Conservation (phyloP, 2,888 invertebrate species). For the Gryllus longicercus region DNA sequence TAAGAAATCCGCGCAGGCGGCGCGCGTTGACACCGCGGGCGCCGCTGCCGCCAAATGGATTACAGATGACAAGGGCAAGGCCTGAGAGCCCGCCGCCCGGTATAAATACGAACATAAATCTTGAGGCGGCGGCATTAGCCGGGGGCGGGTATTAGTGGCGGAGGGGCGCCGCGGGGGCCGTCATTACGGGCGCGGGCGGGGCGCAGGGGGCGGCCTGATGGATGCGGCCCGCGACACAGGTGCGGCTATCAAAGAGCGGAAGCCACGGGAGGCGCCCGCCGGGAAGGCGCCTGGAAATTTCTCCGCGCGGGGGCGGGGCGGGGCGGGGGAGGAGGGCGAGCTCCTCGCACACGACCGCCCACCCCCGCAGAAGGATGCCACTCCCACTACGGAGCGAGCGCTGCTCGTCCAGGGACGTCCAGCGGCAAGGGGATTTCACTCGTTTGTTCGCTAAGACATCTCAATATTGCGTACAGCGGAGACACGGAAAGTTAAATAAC, state of each 20-base stretch:
- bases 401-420: no score
- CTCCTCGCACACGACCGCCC: no score
- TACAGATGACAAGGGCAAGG: slow-evolving; percentile 8
- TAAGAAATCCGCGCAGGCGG: background rate
- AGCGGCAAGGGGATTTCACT: no score
- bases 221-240: slow-evolving; percentile 7
- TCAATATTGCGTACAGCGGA: no score
- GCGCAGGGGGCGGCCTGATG: background rate
- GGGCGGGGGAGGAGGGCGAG: no score
- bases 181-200: background rate
- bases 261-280: background rate
- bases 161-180: background rate
- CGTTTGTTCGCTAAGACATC: no score
- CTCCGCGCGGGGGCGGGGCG: no score
- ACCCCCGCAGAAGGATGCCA: no score
- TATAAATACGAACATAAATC: slow-evolving; percentile 17
- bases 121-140: background rate
- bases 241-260: slow-evolving; percentile 6
- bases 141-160: background rate
- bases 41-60: background rate
- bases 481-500: no score
- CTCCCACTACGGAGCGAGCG: no score
- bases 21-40: background rate
- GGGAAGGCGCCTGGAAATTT: no score
- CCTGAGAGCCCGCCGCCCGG: background rate